Evolutionary conservation across 2,888 invertebrate genomes (phyloP).

Genomic region (Rhopalosiphum nymphaeae): DNA sequence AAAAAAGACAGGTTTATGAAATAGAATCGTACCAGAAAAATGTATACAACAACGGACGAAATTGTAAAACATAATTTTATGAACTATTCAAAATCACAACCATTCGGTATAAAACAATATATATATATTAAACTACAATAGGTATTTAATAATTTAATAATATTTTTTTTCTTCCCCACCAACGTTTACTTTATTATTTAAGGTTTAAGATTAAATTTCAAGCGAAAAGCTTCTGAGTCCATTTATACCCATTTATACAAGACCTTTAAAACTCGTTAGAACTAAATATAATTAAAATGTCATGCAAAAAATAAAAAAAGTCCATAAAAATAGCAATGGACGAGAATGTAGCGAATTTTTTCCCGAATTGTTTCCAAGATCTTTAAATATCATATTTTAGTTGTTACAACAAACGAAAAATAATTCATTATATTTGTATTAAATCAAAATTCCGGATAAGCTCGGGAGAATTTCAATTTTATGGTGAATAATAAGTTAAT

Average conservation of each 20-base stretch:
- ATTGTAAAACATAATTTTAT: not conserved
- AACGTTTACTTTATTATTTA: not conserved
- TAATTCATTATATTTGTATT: not conserved
- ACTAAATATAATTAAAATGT: not conserved
- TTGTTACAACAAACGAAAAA: not conserved
- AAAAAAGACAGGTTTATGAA: not conserved
- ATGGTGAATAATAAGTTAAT: not conserved
- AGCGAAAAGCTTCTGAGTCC: too few species aligned
- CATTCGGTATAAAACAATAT: not conserved
- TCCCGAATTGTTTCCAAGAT: not conserved
- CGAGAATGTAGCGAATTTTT: not conserved
- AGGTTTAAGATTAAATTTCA: too few species aligned
- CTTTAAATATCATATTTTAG: not conserved
- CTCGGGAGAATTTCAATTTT: not conserved
- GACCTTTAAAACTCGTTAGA: too few species aligned
- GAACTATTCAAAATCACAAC: not conserved
- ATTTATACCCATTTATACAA: too few species aligned
- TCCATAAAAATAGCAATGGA: not conserved
- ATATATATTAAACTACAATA: not conserved
- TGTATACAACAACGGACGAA: too few species aligned
- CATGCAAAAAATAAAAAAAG: not conserved
- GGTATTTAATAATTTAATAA: not conserved
- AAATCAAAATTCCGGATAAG: not conserved
- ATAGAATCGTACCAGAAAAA: not conserved
- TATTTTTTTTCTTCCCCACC: not conserved